Evolutionary conservation across 1,140 invertebrate genomes (phyloP), one percentile per base, ranked within the genome.

Genomic region (Drosophila punjabiensis): DNA sequence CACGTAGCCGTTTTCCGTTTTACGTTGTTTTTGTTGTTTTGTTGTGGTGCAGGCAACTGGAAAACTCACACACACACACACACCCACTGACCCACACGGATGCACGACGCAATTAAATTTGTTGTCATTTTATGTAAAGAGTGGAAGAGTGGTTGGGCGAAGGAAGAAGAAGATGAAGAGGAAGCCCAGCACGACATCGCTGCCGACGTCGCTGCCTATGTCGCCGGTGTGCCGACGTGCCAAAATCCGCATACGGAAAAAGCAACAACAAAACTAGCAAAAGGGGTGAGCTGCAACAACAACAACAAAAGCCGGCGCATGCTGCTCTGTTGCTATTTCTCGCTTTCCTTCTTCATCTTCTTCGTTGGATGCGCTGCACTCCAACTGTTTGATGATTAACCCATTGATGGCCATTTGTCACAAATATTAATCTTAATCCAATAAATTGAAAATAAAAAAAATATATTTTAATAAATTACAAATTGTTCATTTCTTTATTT

Each of bases 171-270:
- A 24, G 52, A 48, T 1, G 47, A 18, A 24, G 62, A 39, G 33
- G 30, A 50, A 41, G 43, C 43, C 47, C 32, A 35, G n/a, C 35
- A 53, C 35, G 58, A 45, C 39, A 13, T 33, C 16, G 39, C 59
- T 78, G 68, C 50, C 58, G 13, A n/a, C 48, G 60, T 20, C 47
- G 70, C 32, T 35, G 56, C 32, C 62, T 28, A 58, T 43, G 62
- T 48, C 45, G 58, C 35, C 45, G 67, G 69, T 45, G 48, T 87
- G 84, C n/a, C 71, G 84, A 83, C 84, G 84, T 88, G 80, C 80
- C 73, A 70, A 87, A 87, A 87, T 77, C 71, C 76, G 71, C 84
- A 88, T 88, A 88, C 71, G 13, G 47, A 43, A 64, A 83, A 71
- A 58, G 39, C 20, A 48, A 60, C 20, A 35, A 41, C 56, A 41